Conservation (phyloP, 2,113 vertebrate genomes). For the Sarotherodon lohbergeri region DNA sequence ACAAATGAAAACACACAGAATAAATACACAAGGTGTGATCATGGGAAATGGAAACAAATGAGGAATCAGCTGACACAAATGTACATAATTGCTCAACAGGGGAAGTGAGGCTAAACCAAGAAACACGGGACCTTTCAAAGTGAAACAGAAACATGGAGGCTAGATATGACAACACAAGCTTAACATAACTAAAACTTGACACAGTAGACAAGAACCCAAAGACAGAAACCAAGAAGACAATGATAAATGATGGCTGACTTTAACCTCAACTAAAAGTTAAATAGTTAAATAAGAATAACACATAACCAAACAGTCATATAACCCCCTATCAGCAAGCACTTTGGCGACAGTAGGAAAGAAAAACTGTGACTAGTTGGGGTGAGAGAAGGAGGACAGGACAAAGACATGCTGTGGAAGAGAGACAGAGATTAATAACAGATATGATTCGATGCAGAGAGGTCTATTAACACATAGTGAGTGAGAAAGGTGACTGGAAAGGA, state of each 20-base stretch:
- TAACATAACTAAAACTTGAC: background rate
- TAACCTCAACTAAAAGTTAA: accelerated
- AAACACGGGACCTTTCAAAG: background rate
- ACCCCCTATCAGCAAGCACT: background rate
- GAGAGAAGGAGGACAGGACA: accelerated
- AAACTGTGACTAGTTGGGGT: accelerated
- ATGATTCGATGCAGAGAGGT: accelerated
- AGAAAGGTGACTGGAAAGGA: accelerated
- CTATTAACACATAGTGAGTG: accelerated
- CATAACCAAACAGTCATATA: accelerated
- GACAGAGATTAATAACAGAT: accelerated
- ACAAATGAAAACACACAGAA: background rate
- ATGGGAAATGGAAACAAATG: accelerated
- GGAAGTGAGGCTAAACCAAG: background rate
- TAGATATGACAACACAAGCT: accelerated
- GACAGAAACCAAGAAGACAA: accelerated
- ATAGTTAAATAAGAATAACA: background rate
- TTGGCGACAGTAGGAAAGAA: background rate
- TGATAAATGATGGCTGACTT: background rate
- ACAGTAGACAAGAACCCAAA: background rate
- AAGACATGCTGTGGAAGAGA: background rate
- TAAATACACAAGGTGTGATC: background rate
- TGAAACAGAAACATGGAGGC: background rate
- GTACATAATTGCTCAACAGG: background rate
- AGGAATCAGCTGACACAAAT: background rate